phyloP scores from a whole-genome alignment of 2,888 invertebrate genomes.

The Crioceris asparagi region DNA sequence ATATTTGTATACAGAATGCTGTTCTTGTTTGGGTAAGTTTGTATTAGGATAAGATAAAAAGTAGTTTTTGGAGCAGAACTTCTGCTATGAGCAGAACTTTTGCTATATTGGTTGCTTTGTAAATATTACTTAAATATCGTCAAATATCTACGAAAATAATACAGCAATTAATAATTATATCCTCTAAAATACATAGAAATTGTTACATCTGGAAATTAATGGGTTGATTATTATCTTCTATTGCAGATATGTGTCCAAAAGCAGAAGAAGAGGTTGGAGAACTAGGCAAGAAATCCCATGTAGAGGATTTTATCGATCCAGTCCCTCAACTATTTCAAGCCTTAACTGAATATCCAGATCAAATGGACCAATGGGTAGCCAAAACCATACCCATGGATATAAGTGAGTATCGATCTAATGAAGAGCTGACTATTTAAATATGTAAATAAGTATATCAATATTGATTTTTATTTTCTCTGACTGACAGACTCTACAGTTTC shows the following conservation, averaged over 20 bases:
- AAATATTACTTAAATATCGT: too few species aligned
- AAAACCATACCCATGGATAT: slow-evolving; percentile 67
- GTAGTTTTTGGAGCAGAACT: too few species aligned
- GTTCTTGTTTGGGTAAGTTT: slow-evolving; percentile 91
- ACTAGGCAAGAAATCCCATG: slow-evolving; percentile 70
- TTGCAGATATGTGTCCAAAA: slow-evolving; percentile 80
- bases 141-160: too few species aligned
- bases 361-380: slow-evolving; percentile 68
- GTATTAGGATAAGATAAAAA: too few species aligned
- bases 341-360: slow-evolving; percentile 68
- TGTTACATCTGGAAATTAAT: neutral
- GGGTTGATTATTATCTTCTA: slow-evolving; percentile 1
- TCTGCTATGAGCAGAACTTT: too few species aligned
- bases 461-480: too few species aligned
- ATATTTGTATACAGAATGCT: slow-evolving; percentile 85
- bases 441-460: too few species aligned
- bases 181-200: too few species aligned
- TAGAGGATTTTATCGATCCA: slow-evolving; percentile 74
- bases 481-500: too few species aligned
- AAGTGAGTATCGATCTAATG: neutral
- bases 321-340: slow-evolving; percentile 77
- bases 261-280: slow-evolving; percentile 54
- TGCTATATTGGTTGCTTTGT: too few species aligned
- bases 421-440: too few species aligned
- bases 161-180: too few species aligned